phyloP scores from a whole-genome alignment of 2,888 invertebrate species.

The Sicus ferrugineus region DNA sequence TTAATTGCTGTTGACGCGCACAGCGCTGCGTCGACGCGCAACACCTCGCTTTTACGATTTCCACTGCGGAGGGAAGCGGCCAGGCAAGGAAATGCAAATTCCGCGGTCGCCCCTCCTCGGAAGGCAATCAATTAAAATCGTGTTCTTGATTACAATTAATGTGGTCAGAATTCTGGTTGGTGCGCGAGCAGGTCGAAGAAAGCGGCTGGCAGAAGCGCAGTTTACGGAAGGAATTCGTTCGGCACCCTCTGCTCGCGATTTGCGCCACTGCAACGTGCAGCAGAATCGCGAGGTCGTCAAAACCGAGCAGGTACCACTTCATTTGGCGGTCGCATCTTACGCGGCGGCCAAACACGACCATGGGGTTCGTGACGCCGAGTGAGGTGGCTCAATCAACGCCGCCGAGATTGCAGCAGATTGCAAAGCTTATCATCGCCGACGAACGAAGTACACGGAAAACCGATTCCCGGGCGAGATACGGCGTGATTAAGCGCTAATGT shows the following conservation, averaged over 20 bases:
- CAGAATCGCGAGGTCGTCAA: too few species aligned
- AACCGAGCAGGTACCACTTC: too few species aligned
- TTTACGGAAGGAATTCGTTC: too few species aligned
- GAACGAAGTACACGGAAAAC: conserved; percentile 15
- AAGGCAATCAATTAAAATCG: conserved; percentile 31
- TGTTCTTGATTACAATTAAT: conserved; percentile 22
- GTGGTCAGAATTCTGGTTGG: conserved; percentile 8
- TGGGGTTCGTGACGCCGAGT: neutral
- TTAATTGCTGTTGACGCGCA: conserved; percentile 19
- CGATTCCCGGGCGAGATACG: conserved; percentile 17
- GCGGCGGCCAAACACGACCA: too few species aligned
- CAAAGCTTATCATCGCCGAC: conserved; percentile 9
- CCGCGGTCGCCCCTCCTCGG: neutral
- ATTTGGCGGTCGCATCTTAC: too few species aligned
- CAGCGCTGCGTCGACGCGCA: conserved; percentile 12
- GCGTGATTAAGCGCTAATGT: conserved; percentile 11
- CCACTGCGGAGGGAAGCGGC: neutral
- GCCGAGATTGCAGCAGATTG: neutral
- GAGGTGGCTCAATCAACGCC: neutral
- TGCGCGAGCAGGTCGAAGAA: neutral
- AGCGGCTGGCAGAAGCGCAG: neutral
- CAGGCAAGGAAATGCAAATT: conserved; percentile 8
- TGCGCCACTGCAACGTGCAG: too few species aligned
- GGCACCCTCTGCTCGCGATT: too few species aligned
- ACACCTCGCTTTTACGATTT: conserved; percentile 1